Percentiles rank a stretch among this genome's conserved stretches.
Conservation (phyloP, 2,888 invertebrate genomes). For the Drepanosiphum platanoidis region DNA sequence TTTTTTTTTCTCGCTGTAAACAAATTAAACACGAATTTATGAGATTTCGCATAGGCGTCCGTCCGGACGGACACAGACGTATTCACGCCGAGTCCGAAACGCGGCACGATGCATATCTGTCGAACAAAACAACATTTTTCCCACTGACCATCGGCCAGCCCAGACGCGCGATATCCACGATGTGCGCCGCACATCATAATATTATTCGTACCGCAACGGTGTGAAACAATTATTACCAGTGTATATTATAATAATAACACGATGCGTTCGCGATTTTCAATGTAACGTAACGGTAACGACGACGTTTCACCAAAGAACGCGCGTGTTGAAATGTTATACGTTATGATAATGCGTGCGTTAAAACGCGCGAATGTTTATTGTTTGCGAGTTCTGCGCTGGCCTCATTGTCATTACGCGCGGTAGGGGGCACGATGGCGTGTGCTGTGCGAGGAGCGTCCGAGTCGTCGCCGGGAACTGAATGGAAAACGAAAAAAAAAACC, state of each 20-base stretch:
- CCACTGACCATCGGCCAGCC: not conserved
- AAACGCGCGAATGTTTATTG: not conserved
- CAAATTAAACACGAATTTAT: not conserved
- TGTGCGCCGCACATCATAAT: too few species aligned
- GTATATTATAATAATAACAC: not conserved
- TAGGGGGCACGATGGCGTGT: too few species aligned
- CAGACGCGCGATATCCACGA: too few species aligned
- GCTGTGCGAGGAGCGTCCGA: too few species aligned
- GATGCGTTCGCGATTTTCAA: not conserved
- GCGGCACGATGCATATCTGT: conserved; percentile 2
- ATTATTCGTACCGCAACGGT: not conserved
- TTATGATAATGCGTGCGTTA: not conserved
- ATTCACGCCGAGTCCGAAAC: not conserved
- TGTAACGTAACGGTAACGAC: not conserved
- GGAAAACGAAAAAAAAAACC: too few species aligned
- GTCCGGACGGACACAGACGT: too few species aligned
- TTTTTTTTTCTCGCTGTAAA: not conserved
- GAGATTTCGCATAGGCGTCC: not conserved
- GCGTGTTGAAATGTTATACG: not conserved
- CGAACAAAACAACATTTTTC: conserved; percentile 13
- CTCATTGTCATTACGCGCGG: too few species aligned
- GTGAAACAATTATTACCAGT: not conserved
- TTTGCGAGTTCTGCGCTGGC: too few species aligned
- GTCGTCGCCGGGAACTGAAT: too few species aligned
- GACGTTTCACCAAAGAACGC: not conserved